These are phyloP conservation scores for Agapetus fuscipes DNA, from an alignment of 2,888 invertebrate genomes.

Conservation along the genomic window DNA sequence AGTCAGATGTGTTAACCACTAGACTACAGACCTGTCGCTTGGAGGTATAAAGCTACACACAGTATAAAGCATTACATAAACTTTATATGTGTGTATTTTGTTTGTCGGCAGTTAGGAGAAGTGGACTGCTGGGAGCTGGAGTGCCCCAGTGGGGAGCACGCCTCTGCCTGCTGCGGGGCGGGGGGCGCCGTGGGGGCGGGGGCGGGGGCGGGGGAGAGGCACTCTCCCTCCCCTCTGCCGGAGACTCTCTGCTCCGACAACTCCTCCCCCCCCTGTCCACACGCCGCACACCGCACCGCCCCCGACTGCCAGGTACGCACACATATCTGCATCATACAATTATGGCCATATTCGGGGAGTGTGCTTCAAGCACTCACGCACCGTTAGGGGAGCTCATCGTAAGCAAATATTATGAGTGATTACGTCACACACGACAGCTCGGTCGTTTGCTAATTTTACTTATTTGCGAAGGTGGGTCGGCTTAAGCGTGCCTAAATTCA, in stretches of 20 bases:
- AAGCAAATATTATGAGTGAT: no score
- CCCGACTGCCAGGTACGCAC: conserved; percentile 62
- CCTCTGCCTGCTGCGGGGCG: conserved; percentile 57
- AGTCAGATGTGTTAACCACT: no score
- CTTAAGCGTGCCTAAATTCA: no score
- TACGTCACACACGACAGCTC: not conserved
- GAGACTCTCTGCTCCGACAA: conserved; percentile 28
- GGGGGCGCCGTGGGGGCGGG: conserved; percentile 64
- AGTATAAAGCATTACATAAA: no score
- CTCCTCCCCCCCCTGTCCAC: conserved; percentile 48
- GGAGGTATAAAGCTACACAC: no score
- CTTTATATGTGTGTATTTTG: not conserved
- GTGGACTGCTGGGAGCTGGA: conserved; percentile 83
- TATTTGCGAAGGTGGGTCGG: no score
- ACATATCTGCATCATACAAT: no score
- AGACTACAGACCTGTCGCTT: no score
- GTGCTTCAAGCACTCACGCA: not conserved
- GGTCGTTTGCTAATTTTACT: no score
- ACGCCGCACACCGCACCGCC: conserved; percentile 54
- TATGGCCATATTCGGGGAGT: no score
- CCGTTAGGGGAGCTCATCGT: no score
- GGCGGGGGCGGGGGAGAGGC: conserved; percentile 56
- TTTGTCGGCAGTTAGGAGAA: conserved; percentile 58
- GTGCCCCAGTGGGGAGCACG: conserved; percentile 51
- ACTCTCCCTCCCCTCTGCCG: conserved; percentile 54